Percentiles rank a stretch among this genome's conserved stretches.
Evolutionary conservation across 2,888 invertebrate genomes (phyloP).

Genomic region (Ophion slaviceki): DNA sequence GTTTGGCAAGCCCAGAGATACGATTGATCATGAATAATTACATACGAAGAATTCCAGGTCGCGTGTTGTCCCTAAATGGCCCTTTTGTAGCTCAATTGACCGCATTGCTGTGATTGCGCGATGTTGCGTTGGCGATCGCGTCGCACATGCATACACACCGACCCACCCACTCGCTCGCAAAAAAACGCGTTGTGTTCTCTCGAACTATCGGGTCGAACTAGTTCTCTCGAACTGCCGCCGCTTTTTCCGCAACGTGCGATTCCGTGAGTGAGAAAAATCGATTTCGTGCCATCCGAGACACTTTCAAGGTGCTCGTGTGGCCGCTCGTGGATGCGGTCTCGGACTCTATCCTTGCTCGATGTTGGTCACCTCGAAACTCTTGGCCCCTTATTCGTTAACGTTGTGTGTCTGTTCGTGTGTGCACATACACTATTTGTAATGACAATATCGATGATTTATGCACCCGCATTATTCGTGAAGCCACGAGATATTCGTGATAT

Average conservation of each 20-base stretch:
- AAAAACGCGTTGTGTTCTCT: slow-evolving; percentile 61
- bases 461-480: not conserved
- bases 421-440: too few species aligned
- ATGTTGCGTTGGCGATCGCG: slow-evolving; percentile 12
- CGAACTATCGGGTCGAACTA: slow-evolving; percentile 43
- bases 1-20: slow-evolving; percentile 3
- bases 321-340: slow-evolving; percentile 27
- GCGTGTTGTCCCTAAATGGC: slow-evolving; percentile 72
- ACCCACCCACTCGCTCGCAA: not conserved
- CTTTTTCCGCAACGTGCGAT: not conserved
- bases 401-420: too few species aligned
- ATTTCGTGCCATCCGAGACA: slow-evolving; percentile 42
- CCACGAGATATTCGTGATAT: not conserved
- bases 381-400: not conserved
- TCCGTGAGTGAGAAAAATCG: slow-evolving; percentile 51
- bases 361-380: slow-evolving; percentile 11
- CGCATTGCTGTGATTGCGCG: slow-evolving; percentile 62
- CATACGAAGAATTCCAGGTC: slow-evolving; percentile 52
- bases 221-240: too few species aligned
- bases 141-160: slow-evolving; percentile 28
- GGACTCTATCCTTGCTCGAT: not conserved
- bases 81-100: slow-evolving; percentile 74
- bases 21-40: slow-evolving; percentile 4
- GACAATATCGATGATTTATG: too few species aligned
- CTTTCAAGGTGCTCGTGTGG: slow-evolving; percentile 24